A percentile compares a stretch with the other conserved stretches of the same genome.
Conservation (phyloP, 2,888 invertebrate genomes). For the Mylabris sibirica region DNA sequence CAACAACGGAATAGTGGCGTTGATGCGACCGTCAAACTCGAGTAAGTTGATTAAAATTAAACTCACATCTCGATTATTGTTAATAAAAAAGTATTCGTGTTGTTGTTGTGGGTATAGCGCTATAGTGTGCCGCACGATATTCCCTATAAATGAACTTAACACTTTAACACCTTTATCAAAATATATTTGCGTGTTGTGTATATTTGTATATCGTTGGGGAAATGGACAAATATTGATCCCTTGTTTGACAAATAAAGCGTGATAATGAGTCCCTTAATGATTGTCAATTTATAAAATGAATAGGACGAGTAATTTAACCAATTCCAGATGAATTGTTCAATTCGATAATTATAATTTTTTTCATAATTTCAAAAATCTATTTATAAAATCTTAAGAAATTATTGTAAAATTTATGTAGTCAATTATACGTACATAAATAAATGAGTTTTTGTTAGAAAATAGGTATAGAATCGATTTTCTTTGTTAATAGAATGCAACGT, state of each 20-base stretch:
- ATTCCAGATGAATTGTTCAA: neutral
- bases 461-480: neutral
- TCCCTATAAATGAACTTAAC: neutral
- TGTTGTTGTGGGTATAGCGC: neutral
- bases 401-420: neutral
- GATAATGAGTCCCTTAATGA: slow-evolving; percentile 20
- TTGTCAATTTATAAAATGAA: slow-evolving; percentile 19
- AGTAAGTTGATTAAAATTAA: slow-evolving; percentile 1
- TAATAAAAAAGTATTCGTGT: neutral
- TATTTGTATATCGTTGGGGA: neutral
- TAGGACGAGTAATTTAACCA: neutral
- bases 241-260: slow-evolving; percentile 43
- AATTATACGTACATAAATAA: neutral
- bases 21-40: neutral
- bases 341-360: neutral
- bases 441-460: neutral
- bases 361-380: neutral
- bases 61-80: neutral
- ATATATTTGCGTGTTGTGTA: neutral
- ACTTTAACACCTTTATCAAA: neutral
- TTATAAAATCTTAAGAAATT: neutral
- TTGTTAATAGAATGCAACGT: neutral
- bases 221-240: slow-evolving; percentile 41
- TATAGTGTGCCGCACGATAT: neutral
- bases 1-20: neutral